These are phyloP conservation scores for Yponomeuta sedellus DNA, from an alignment of 2,888 invertebrate genomes.

Conservation along the genomic window DNA sequence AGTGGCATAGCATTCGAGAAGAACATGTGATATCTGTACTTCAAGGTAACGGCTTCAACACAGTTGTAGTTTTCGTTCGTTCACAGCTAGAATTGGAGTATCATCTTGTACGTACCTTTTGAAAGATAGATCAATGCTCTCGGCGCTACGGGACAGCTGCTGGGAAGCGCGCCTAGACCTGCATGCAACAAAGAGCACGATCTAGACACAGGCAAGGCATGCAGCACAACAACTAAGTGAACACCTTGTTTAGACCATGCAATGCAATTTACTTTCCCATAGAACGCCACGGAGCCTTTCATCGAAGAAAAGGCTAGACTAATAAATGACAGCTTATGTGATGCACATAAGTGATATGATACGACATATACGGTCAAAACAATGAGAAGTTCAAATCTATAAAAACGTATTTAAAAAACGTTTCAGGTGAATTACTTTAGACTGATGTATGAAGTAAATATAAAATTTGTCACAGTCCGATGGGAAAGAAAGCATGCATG, in stretches of 20 bases:
- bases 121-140: slow-evolving; percentile 78
- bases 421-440: too few species aligned
- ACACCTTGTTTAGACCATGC: background rate
- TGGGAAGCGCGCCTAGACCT: slow-evolving; percentile 93
- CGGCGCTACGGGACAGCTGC: slow-evolving; percentile 83
- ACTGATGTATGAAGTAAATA: too few species aligned
- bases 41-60: background rate
- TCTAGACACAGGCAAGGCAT: slow-evolving; percentile 70
- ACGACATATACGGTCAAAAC: too few species aligned
- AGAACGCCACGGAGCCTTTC: background rate
- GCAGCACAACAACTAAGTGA: slow-evolving; percentile 41
- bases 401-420: too few species aligned
- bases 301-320: too few species aligned
- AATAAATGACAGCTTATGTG: too few species aligned
- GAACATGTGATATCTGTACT: too few species aligned
- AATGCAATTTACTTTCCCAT: background rate
- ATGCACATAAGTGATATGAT: too few species aligned
- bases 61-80: background rate
- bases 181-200: slow-evolving; percentile 75
- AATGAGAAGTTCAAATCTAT: too few species aligned
- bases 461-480: too few species aligned
- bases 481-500: too few species aligned
- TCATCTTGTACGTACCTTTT: slow-evolving; percentile 67
- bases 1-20: too few species aligned
- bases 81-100: background rate